A percentile compares a stretch with the other conserved stretches of the same genome.
Conservation (phyloP, 2,888 invertebrate genomes). For the Poecilobothrus nobilitatus region DNA sequence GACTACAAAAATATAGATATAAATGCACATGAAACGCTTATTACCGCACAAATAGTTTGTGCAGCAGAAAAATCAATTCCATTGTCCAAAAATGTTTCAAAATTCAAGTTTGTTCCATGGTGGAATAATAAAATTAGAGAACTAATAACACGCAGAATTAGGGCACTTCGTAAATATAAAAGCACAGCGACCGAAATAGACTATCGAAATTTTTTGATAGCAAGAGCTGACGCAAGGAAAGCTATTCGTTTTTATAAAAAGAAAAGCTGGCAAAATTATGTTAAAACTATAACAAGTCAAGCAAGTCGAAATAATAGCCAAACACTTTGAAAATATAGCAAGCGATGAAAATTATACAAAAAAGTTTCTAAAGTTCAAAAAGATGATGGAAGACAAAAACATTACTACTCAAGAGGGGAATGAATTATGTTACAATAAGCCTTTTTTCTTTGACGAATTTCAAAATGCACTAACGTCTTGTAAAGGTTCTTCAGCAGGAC, state of each 20-base stretch:
- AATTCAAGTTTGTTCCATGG: neutral
- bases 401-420: no score
- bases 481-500: no score
- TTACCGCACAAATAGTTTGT: neutral
- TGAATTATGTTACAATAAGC: no score
- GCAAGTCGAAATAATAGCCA: neutral
- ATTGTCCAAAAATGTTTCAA: no score
- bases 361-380: neutral
- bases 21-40: neutral
- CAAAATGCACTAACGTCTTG: no score
- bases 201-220: slow-evolving; percentile 8
- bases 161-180: slow-evolving; percentile 7
- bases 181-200: neutral
- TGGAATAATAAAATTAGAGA: neutral
- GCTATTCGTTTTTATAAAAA: slow-evolving; percentile 11
- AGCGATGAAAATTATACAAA: neutral
- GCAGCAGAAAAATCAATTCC: neutral
- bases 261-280: slow-evolving; percentile 9
- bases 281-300: neutral
- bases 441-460: no score
- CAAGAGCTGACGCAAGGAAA: slow-evolving; percentile 11
- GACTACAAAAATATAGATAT: neutral
- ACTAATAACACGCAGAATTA: neutral
- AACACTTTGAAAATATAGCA: neutral
- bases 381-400: neutral